phyloP scores from a whole-genome alignment of 2,113 vertebrate species.

The Scartelaos histophorus region DNA sequence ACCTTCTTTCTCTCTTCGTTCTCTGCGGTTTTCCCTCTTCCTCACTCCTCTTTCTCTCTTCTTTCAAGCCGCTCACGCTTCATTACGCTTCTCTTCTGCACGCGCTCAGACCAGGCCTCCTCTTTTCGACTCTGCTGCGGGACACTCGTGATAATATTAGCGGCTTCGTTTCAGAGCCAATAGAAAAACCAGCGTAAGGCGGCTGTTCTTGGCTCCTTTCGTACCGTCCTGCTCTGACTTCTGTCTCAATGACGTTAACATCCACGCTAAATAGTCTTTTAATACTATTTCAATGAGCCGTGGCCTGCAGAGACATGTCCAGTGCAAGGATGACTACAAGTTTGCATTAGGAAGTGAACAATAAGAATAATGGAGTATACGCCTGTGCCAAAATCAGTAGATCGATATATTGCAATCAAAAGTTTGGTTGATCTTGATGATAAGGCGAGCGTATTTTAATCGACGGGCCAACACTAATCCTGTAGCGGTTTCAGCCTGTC shows the following conservation, averaged over 20 bases:
- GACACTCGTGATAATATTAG: slow-evolving; percentile 3
- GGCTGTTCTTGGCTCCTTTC: slow-evolving; percentile 33
- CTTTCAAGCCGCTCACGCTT: slow-evolving; percentile 21
- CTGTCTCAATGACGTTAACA: slow-evolving; percentile 38
- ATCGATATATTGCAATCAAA: no score
- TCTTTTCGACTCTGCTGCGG: slow-evolving; percentile 17
- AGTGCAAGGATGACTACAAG: background rate
- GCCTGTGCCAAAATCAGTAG: no score
- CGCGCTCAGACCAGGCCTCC: slow-evolving; percentile 28
- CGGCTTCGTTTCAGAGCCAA: slow-evolving; percentile 41
- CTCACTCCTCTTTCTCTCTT: background rate
- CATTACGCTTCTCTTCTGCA: slow-evolving; percentile 30
- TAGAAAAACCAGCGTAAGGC: background rate
- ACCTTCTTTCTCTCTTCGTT: background rate
- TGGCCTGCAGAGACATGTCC: background rate
- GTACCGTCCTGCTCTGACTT: slow-evolving; percentile 14
- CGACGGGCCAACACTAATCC: no score
- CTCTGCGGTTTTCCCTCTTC: no score
- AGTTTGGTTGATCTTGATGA: no score
- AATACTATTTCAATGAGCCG: slow-evolving; percentile 36
- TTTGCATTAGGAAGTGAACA: no score
- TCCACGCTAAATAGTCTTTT: slow-evolving; percentile 16
- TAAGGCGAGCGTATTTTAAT: no score
- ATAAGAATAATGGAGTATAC: no score
- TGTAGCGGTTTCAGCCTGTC: no score